Evolutionary conservation across 2,797 vertebrate species (phyloP).

Genomic region (Falco rusticolus): DNA sequence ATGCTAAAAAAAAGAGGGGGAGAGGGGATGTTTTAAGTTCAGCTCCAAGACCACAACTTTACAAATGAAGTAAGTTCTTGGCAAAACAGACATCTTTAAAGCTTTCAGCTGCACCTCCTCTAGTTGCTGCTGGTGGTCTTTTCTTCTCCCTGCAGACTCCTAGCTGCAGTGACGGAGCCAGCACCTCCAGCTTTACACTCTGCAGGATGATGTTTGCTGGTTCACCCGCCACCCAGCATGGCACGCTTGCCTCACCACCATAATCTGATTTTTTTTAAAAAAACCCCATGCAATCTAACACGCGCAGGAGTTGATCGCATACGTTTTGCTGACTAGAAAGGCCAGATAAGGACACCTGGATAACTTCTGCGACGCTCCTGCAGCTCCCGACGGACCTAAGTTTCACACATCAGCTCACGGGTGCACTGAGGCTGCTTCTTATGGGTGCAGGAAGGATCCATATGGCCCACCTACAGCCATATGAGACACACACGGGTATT

Average conservation of each 20-base stretch:
- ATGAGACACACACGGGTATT: fast-evolving
- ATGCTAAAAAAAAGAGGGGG: background rate
- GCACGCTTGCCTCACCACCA: background rate
- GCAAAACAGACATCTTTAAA: background rate
- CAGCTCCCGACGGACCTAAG: background rate
- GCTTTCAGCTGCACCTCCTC: background rate
- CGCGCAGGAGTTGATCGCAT: fast-evolving
- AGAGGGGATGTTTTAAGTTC: no score
- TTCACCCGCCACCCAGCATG: background rate
- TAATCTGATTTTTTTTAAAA: background rate
- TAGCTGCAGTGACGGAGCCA: background rate
- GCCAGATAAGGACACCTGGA: background rate
- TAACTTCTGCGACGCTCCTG: background rate
- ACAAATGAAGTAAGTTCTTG: background rate
- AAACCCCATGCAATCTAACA: background rate
- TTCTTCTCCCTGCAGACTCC: background rate
- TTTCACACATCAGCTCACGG: background rate
- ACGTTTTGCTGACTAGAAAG: fast-evolving
- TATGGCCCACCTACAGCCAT: background rate
- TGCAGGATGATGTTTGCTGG: fast-evolving
- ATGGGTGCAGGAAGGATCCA: background rate
- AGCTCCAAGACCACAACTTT: background rate
- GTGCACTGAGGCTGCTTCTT: background rate
- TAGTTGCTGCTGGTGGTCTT: background rate
- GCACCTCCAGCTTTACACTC: background rate